Conservation (phyloP, 2,797 vertebrate genomes). For the Cygnus olor region DNA sequence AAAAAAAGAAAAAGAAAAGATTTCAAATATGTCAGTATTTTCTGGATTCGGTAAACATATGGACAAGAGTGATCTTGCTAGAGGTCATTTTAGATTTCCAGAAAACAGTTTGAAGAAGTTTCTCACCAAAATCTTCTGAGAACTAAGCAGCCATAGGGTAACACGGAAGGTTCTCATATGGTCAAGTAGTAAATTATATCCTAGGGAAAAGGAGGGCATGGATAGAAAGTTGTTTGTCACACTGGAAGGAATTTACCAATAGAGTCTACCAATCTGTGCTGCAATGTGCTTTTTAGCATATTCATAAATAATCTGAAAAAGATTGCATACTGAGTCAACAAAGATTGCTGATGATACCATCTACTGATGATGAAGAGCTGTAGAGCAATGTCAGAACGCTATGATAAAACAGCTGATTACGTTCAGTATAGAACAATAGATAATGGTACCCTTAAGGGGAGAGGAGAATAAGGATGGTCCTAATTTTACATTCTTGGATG, state of each 20-base stretch:
- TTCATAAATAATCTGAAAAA: constrained; percentile 8
- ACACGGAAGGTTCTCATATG: neutral
- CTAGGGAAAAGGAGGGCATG: neutral
- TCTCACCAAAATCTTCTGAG: neutral
- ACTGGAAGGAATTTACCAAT: neutral
- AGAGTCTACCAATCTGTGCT: neutral
- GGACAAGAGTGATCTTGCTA: neutral
- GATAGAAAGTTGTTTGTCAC: neutral
- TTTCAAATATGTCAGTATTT: neutral
- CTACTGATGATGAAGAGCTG: neutral
- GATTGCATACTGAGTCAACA: constrained; percentile 1
- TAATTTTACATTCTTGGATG: constrained; percentile 35
- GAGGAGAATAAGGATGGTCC: neutral
- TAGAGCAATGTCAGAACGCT: constrained; percentile 24
- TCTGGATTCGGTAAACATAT: neutral
- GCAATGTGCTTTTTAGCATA: neutral
- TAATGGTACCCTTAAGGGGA: neutral
- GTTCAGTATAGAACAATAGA: constrained; percentile 36
- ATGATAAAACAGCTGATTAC: constrained; percentile 53
- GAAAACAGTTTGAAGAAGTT: neutral
- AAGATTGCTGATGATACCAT: neutral
- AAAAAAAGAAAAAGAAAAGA: neutral
- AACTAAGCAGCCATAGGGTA: neutral
- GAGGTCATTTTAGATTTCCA: neutral
- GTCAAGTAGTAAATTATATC: neutral